These are phyloP conservation scores for Enteromius viviparus DNA, from an alignment of 2,797 vertebrate genomes.

Conservation along the genomic window DNA sequence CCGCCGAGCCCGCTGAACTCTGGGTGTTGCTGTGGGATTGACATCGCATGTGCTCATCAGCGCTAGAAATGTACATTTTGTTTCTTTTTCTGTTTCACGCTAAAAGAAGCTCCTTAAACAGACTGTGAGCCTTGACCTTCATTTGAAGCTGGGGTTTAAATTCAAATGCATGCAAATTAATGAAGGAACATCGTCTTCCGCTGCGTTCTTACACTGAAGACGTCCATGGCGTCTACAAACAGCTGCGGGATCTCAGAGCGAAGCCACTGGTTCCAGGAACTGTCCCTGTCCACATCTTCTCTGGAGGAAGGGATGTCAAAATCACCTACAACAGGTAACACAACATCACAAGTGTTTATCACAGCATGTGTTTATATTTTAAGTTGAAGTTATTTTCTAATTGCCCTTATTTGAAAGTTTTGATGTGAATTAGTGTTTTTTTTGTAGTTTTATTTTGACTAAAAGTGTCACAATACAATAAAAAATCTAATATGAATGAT, in stretches of 20 bases:
- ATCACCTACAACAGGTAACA: constrained; percentile 70
- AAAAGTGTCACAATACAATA: no score
- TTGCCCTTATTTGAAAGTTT: no score
- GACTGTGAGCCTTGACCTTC: background rate
- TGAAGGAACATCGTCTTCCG: background rate
- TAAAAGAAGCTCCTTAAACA: background rate
- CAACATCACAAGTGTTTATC: background rate
- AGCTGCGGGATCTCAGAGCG: constrained; percentile 81
- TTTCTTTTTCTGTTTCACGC: background rate
- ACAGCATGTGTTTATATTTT: background rate
- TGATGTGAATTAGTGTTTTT: no score
- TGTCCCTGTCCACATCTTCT: constrained; percentile 84
- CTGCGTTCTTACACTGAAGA: constrained; percentile 74
- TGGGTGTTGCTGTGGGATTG: constrained; percentile 73
- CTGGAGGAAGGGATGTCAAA: constrained; percentile 85
- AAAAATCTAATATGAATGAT: no score
- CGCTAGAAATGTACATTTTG: background rate
- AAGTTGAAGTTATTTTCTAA: background rate
- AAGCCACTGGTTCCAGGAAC: constrained; percentile 86
- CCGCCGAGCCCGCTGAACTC: constrained; percentile 77
- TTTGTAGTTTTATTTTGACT: no score
- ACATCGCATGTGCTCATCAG: background rate
- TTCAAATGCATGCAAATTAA: background rate
- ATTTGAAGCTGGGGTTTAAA: background rate
- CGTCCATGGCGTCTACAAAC: constrained; percentile 80